A percentile compares a stretch with the other conserved stretches of the same genome.
Conservation (phyloP, 2,888 invertebrate genomes). For the Reticulitermes lucifugus region DNA sequence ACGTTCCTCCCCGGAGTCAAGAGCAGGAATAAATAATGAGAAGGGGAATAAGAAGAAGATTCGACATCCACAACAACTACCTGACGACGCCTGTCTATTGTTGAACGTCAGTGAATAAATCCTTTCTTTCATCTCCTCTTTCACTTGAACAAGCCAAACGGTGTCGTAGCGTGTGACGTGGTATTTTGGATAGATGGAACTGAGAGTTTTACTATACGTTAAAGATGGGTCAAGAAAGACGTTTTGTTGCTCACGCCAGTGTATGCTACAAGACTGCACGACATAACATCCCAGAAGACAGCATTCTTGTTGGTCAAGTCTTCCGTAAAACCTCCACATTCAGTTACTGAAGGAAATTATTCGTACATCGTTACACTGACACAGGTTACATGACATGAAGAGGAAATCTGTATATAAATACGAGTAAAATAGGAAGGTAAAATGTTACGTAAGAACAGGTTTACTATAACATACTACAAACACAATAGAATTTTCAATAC, state of each 20-base stretch:
- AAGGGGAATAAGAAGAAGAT: neutral
- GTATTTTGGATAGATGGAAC: neutral
- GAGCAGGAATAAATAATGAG: slow-evolving; percentile 19
- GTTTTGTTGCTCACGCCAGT: too few relatives aligned
- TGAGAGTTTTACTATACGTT: neutral
- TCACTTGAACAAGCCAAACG: neutral
- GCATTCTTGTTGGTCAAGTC: too few relatives aligned
- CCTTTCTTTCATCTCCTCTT: neutral
- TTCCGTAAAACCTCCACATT: neutral
- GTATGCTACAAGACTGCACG: too few relatives aligned
- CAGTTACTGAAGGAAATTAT: neutral
- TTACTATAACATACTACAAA: too few relatives aligned
- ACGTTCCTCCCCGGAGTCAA: neutral
- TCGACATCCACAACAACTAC: slow-evolving; percentile 17
- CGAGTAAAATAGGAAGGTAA: too few relatives aligned
- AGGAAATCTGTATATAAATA: too few relatives aligned
- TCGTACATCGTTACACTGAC: neutral
- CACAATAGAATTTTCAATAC: too few relatives aligned
- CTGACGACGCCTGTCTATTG: slow-evolving; percentile 27
- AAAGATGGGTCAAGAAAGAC: neutral
- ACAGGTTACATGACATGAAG: neutral
- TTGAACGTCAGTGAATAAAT: slow-evolving; percentile 13
- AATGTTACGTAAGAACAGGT: too few relatives aligned
- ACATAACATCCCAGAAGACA: too few relatives aligned
- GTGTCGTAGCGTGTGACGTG: neutral